Conservation (phyloP, 2,113 vertebrate genomes). For the Cromileptes altivelis region DNA sequence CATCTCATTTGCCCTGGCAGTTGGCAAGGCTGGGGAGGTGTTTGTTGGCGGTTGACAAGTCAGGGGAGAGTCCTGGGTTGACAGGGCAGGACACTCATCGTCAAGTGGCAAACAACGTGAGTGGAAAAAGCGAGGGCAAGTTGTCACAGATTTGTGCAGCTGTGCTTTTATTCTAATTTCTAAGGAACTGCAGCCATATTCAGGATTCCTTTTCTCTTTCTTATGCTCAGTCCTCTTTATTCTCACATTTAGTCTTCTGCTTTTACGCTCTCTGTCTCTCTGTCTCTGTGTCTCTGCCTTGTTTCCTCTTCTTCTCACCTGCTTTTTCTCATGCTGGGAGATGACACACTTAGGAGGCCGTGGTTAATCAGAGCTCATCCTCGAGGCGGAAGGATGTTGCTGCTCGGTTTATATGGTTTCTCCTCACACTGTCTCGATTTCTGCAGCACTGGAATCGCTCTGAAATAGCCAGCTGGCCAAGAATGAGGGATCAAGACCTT, state of each 20-base stretch:
- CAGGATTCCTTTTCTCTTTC: not conserved
- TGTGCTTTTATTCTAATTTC: not conserved
- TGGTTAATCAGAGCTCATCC: constrained; percentile 63
- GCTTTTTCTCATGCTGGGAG: constrained; percentile 60
- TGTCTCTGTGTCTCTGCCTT: not conserved
- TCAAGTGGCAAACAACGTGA: constrained; percentile 60
- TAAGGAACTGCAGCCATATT: not conserved
- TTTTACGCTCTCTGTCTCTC: not conserved
- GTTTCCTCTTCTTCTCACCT: constrained; percentile 29
- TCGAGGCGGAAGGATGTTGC: constrained; percentile 32
- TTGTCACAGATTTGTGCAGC: constrained; percentile 13
- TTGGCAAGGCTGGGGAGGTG: constrained; percentile 61
- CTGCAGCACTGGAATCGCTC: constrained; percentile 22
- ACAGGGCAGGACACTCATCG: constrained; percentile 38
- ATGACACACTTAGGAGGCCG: constrained; percentile 67
- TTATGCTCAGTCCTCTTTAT: not conserved
- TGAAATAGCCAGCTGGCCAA: constrained; percentile 22
- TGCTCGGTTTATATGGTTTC: constrained; percentile 30
- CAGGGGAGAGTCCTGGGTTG: constrained; percentile 53
- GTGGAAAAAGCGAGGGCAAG: constrained; percentile 27
- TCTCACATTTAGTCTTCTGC: not conserved
- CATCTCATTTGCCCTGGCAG: constrained; percentile 71
- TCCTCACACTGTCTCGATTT: constrained; percentile 41
- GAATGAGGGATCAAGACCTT: constrained; percentile 12
- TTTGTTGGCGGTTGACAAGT: constrained; percentile 63